A percentile compares a stretch with the other conserved stretches of the same genome.
phyloP scores from a whole-genome alignment of 2,113 vertebrate species.

The Grus americana region DNA sequence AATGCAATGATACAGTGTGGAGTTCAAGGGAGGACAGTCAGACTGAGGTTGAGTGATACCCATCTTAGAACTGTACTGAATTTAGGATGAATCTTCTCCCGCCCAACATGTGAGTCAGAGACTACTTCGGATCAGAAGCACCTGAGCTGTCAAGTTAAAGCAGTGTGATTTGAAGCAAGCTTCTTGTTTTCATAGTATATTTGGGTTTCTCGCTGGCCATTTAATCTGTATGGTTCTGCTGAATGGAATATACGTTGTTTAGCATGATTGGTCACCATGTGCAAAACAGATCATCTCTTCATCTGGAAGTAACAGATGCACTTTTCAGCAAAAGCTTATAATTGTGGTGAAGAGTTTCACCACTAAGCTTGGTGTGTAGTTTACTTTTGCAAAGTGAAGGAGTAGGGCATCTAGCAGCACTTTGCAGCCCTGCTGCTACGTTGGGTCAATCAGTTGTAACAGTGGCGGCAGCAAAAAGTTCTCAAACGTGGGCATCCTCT shows the following conservation, averaged over 20 bases:
- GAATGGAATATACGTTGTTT: background rate
- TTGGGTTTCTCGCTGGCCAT: background rate
- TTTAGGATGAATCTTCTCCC: background rate
- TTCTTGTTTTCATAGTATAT: background rate
- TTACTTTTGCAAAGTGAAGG: background rate
- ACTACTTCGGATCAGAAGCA: background rate
- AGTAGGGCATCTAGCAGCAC: background rate
- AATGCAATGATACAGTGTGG: too few relatives aligned
- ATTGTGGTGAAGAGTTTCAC: background rate
- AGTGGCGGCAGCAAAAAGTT: accelerated
- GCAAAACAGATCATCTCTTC: background rate
- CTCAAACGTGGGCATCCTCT: background rate
- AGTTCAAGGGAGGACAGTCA: background rate
- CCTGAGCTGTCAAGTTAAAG: background rate
- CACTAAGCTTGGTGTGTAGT: background rate
- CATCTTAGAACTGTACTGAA: background rate
- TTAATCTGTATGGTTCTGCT: background rate
- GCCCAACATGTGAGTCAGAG: background rate
- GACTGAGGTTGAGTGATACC: background rate
- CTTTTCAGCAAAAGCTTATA: background rate
- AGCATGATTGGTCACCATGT: background rate
- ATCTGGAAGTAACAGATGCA: background rate
- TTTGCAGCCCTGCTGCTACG: background rate
- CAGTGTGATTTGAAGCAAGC: background rate
- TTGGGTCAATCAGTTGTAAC: background rate